Percentiles rank a stretch among this genome's conserved stretches.
Evolutionary conservation across 2,113 vertebrate genomes (phyloP).

Genomic region (Turdus rufiventris): DNA sequence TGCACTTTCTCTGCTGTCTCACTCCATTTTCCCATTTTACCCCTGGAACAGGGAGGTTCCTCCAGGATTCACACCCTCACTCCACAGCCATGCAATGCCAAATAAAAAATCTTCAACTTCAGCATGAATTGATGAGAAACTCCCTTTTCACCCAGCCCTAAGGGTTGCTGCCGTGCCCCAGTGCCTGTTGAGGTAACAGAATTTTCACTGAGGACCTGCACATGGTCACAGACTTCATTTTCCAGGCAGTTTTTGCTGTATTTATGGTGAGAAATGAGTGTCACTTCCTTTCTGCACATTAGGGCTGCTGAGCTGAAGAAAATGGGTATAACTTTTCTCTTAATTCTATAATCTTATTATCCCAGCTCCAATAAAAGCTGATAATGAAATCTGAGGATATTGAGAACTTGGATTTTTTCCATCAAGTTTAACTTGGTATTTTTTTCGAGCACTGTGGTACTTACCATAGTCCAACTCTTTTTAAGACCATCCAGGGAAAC

Average conservation of each 20-base stretch:
- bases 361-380: slow-evolving; percentile 35
- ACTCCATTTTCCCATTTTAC: accelerated
- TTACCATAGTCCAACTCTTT: slow-evolving; percentile 57
- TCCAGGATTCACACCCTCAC: not conserved
- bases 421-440: slow-evolving; percentile 40
- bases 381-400: slow-evolving; percentile 49
- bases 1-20: not conserved
- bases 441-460: slow-evolving; percentile 50
- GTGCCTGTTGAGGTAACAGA: not conserved
- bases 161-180: not conserved
- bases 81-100: not conserved
- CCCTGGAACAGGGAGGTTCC: not conserved
- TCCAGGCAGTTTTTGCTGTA: not conserved
- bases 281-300: not conserved
- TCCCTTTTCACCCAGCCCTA: not conserved
- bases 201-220: not conserved
- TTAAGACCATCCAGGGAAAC: slow-evolving; percentile 67
- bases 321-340: slow-evolving; percentile 44
- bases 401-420: slow-evolving; percentile 34
- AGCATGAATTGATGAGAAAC: not conserved
- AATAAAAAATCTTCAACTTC: not conserved
- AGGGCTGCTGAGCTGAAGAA: slow-evolving; percentile 38
- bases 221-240: not conserved
- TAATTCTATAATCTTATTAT: slow-evolving; percentile 63
- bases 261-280: slow-evolving; percentile 28